Percentiles rank a stretch among this genome's conserved stretches.
Evolutionary conservation across 2,888 invertebrate genomes (phyloP).

Genomic region (Caenorhabditis sinica): DNA sequence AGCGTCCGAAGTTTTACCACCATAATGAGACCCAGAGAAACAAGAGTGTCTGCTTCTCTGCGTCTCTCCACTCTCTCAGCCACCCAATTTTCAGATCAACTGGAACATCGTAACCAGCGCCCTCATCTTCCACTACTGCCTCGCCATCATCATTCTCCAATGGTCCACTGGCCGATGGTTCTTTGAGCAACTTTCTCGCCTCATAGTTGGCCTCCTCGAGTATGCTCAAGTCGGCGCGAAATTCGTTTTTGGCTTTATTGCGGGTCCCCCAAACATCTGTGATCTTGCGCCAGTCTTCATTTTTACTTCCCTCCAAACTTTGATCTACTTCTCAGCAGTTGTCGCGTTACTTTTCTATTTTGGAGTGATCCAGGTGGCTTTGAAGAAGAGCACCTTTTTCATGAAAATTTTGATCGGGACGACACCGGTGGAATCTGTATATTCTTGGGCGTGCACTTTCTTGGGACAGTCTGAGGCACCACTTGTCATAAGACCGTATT

Average conservation of each 20-base stretch:
- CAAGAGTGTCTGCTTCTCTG: no score
- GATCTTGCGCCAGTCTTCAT: constrained; percentile 88
- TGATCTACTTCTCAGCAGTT: constrained; percentile 82
- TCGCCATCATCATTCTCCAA: constrained; percentile 90
- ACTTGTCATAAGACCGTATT: constrained; percentile 91
- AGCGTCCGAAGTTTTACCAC: no score
- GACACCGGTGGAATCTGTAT: constrained; percentile 95
- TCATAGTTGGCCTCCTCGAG: constrained; percentile 88
- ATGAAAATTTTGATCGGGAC: constrained; percentile 88
- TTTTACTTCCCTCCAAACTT: constrained; percentile 87
- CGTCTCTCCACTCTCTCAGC: not conserved
- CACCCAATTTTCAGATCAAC: constrained; percentile 82
- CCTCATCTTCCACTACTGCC: constrained; percentile 90
- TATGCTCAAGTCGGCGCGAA: constrained; percentile 88
- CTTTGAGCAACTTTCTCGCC: constrained; percentile 61
- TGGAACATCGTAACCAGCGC: constrained; percentile 91
- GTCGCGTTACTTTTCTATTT: constrained; percentile 81
- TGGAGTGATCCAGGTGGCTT: constrained; percentile 79
- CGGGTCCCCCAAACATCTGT: constrained; percentile 80
- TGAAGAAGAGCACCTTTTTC: constrained; percentile 69
- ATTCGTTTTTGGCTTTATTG: constrained; percentile 89
- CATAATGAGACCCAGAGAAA: no score
- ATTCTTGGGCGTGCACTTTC: constrained; percentile 94
- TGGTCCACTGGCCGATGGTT: constrained; percentile 80
- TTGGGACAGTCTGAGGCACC: constrained; percentile 91